Percentiles rank a stretch among this genome's conserved stretches.
Evolutionary conservation across 1,140 invertebrate species (phyloP).

Genomic region (Bombus superbus): DNA sequence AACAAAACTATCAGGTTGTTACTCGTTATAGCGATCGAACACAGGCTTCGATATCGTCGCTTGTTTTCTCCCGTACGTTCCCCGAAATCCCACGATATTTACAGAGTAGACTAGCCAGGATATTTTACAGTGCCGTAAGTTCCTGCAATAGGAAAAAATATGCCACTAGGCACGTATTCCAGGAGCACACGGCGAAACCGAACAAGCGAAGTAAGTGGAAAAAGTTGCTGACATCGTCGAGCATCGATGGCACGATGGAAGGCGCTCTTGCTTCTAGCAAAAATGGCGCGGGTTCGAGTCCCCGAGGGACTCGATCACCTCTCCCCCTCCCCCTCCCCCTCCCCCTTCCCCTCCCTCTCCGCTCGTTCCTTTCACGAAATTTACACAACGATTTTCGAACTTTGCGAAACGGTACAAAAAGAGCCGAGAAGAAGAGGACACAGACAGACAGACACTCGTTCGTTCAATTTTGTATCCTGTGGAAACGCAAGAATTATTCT

Average conservation of each 20-base stretch:
- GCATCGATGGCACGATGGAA: conserved; percentile 26
- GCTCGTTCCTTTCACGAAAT: neutral
- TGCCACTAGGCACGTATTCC: neutral
- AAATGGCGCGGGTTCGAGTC: conserved; percentile 2
- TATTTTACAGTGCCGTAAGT: conserved; percentile 1
- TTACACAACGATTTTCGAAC: conserved; percentile 26
- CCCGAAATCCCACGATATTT: neutral
- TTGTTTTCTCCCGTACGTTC: neutral
- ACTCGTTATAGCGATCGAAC: neutral
- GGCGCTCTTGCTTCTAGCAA: neutral
- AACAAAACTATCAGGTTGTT: neutral
- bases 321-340: neutral
- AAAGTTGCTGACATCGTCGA: conserved; percentile 35
- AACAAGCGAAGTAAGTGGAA: conserved; percentile 26
- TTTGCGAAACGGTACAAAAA: neutral
- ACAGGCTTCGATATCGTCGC: neutral
- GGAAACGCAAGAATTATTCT: conserved; percentile 15
- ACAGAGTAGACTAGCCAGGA: neutral
- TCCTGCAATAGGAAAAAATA: conserved; percentile 1
- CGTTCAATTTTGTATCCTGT: conserved; percentile 3
- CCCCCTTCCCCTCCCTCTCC: too few relatives aligned
- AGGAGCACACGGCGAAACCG: neutral
- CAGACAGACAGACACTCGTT: neutral
- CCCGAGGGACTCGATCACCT: neutral
- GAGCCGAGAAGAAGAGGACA: too few relatives aligned